These are phyloP conservation scores for Tadarida brasiliensis DNA, from an alignment of 2,797 vertebrate genomes.

Conservation along the genomic window DNA sequence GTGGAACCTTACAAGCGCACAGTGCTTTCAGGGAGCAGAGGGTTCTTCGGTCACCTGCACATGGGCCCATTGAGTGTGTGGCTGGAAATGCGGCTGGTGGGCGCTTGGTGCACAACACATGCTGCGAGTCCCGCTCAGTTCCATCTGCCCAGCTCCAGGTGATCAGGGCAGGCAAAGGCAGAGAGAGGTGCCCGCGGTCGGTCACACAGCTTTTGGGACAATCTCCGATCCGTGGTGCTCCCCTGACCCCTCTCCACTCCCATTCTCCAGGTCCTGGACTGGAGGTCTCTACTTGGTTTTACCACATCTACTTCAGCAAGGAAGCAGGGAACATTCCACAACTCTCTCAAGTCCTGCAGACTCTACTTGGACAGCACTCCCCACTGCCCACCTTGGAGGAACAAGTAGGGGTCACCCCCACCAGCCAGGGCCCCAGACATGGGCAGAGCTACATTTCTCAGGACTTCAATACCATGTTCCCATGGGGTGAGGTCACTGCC, in stretches of 20 bases:
- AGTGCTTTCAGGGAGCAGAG: not conserved
- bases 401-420: too few species aligned
- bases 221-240: not conserved
- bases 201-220: not conserved
- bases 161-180: not conserved
- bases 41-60: not conserved
- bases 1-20: not conserved
- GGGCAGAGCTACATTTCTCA: not conserved
- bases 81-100: not conserved
- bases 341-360: not conserved
- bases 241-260: fast-evolving
- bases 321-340: fast-evolving
- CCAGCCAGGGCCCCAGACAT: too few species aligned
- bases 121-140: not conserved
- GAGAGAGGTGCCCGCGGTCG: fast-evolving
- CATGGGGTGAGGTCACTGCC: fast-evolving
- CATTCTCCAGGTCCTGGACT: fast-evolving
- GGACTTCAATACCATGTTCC: not conserved
- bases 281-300: not conserved
- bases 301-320: not conserved
- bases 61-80: not conserved
- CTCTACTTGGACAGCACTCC: fast-evolving
- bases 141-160: not conserved
- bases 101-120: not conserved
- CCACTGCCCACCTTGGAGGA: not conserved